Base-by-base conservation (phyloP, 2,113 vertebrate species). In the Arizona elegans region DNA sequence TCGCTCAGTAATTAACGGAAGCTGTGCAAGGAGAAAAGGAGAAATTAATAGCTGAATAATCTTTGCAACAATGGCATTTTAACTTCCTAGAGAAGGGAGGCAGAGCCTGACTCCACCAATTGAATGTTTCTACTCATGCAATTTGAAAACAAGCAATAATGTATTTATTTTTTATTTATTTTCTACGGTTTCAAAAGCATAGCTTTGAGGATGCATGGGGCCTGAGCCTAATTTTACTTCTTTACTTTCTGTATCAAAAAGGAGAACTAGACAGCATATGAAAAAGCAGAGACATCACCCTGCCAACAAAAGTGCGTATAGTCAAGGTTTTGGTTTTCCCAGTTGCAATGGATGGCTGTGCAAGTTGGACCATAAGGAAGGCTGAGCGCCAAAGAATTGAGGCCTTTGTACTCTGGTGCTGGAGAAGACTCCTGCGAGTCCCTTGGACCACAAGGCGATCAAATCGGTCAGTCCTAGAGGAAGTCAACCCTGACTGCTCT, bases 21-120 rank as follows among this genome's bases (percentile, higher is more conserved):
- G 38, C 17, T 5, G 43, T 65, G 43, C 9, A n/a, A 7, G 21
- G 62, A 47, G 33, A 38, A 52, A 52, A 85, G 8, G 55, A 47
- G 88, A 85, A 54, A 56, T 92, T 33, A 92, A 92, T 38, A 85
- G 92, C 38, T 24, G 54, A 52, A 56, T 86, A 85, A 90, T 92
- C 88, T 26, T 88, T 13, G n/a, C 53, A 38, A 52, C 54, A 85
- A 59, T 52, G 70, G 88, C 23, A 43, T 11, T 90, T 90, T 89
- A 86, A 89, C 70, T 85, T 62, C 87, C 38, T 52, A n/a, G 15
- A 56, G 65, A 89, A 58, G 47, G 15, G 19, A 52, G 26, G 23
- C 53, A 7, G 26, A 58, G 65, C 5, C 26, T 59, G 47, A 29
- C 54, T 52, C n/a, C 10, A 86, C 52, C 38, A 10, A 53, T 26